These are phyloP conservation scores for Vireo griseus DNA, from an alignment of 2,797 vertebrate species.

Conservation along the genomic window DNA sequence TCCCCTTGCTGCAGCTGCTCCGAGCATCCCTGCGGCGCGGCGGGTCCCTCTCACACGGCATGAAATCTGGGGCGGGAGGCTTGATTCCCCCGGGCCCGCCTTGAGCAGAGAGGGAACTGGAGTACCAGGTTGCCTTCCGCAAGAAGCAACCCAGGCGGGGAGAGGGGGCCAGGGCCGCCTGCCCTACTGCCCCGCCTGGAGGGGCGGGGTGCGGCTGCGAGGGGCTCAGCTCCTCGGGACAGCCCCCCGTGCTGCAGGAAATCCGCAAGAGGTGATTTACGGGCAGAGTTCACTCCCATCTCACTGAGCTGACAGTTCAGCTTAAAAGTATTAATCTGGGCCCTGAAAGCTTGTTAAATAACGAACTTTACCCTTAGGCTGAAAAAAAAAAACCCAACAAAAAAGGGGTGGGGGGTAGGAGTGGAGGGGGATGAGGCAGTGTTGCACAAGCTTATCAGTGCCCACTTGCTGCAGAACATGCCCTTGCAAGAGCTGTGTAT, in stretches of 20 bases:
- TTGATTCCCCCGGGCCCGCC: neutral
- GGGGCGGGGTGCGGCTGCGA: accelerated
- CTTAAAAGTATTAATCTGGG: neutral
- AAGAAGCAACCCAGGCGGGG: neutral
- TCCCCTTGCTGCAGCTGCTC: neutral
- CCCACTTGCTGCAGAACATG: neutral
- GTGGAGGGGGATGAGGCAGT: neutral
- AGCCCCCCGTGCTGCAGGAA: neutral
- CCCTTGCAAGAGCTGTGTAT: neutral
- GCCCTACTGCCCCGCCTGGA: neutral
- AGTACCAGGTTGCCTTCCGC: neutral
- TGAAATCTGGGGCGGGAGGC: neutral
- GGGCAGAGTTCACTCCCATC: neutral
- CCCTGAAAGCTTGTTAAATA: neutral
- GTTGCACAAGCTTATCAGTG: neutral
- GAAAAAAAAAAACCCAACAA: no score
- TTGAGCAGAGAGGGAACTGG: neutral
- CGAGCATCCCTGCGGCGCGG: neutral
- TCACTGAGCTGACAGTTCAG: neutral
- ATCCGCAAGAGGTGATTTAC: neutral
- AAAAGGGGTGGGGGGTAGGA: neutral
- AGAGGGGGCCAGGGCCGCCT: neutral
- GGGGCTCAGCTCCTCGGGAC: neutral
- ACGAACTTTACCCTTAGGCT: neutral
- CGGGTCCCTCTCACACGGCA: neutral